phyloP scores from a whole-genome alignment of 2,113 vertebrate genomes.

The Scytalopus superciliaris region DNA sequence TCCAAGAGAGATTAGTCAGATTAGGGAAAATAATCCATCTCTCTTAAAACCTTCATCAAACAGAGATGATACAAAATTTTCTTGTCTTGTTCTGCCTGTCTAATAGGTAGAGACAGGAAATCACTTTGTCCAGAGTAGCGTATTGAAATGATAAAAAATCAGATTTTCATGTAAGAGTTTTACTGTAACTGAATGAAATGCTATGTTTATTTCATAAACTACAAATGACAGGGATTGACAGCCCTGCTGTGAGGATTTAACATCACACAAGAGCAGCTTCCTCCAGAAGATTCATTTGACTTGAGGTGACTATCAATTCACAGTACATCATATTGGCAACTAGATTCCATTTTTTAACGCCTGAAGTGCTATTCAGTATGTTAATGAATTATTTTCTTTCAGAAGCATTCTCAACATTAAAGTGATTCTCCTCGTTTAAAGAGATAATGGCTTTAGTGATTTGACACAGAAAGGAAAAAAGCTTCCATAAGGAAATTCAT shows the following conservation, averaged over 20 bases:
- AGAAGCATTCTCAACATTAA: background rate
- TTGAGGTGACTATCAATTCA: background rate
- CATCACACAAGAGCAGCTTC: background rate
- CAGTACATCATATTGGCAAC: background rate
- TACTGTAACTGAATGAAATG: background rate
- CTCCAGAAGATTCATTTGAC: background rate
- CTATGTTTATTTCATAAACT: constrained; percentile 11
- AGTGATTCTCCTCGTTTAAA: background rate
- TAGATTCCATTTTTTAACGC: background rate
- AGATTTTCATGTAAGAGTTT: background rate
- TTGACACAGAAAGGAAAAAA: background rate
- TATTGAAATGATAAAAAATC: background rate
- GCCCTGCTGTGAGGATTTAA: background rate
- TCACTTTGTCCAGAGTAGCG: background rate
- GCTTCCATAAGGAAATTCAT: background rate
- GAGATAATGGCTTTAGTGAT: background rate
- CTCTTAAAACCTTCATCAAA: background rate
- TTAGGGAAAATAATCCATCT: background rate
- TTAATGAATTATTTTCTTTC: background rate
- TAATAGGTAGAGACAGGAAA: background rate
- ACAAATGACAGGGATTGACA: background rate
- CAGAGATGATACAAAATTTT: background rate
- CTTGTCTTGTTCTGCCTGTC: background rate
- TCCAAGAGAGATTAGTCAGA: background rate
- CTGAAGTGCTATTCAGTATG: background rate